Percentiles rank a stretch among this genome's conserved stretches.
Evolutionary conservation across 53 echinoderm and acorn worm species (phyloP).

Genomic region (Apostichopus leukothele): DNA sequence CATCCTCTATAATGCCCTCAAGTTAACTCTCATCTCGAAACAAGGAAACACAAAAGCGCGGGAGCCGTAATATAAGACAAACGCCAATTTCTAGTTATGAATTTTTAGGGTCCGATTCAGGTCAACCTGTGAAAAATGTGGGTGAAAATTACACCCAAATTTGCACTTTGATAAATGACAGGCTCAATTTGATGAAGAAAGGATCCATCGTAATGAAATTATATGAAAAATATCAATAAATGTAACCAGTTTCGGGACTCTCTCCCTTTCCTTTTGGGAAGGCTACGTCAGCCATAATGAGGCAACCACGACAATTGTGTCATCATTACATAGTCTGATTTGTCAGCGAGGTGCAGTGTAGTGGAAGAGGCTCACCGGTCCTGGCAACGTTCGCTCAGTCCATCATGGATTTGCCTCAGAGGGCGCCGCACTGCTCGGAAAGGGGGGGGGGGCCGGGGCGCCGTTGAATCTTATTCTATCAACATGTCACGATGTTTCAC

Average conservation of each 20-base stretch:
- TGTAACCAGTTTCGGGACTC: constrained; percentile 40
- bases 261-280: constrained; percentile 30
- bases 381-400: neutral
- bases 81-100: constrained; percentile 50
- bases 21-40: constrained; percentile 30
- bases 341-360: constrained; percentile 34
- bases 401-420: neutral
- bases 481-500: no score
- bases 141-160: constrained; percentile 51
- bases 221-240: constrained; percentile 49
- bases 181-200: constrained; percentile 44
- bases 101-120: constrained; percentile 48
- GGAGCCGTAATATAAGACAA: constrained; percentile 38
- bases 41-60: constrained; percentile 3
- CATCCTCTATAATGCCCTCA: constrained; percentile 27
- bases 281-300: constrained; percentile 40
- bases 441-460: neutral
- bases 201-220: constrained; percentile 49
- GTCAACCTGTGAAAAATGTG: constrained; percentile 42
- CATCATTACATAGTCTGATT: constrained; percentile 41
- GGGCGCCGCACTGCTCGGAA: neutral
- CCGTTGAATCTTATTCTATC: no score
- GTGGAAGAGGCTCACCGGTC: constrained; percentile 30
- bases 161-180: constrained; percentile 52
- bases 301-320: constrained; percentile 28